A percentile compares a stretch with the other conserved stretches of the same genome.
phyloP scores from a whole-genome alignment of 1,140 invertebrate species.

The Gryllus bimaculatus region DNA sequence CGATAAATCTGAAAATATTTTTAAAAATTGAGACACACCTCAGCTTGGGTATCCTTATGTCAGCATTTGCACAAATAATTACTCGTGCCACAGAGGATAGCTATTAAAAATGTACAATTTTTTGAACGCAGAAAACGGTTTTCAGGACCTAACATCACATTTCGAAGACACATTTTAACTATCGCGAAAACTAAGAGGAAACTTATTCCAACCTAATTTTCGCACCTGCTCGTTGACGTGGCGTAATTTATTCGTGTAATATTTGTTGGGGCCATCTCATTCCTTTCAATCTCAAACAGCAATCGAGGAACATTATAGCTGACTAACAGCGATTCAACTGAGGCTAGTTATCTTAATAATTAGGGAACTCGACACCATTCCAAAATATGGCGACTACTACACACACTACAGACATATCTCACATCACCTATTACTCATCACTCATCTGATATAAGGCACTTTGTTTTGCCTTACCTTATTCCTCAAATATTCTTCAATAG shows the following conservation, averaged over 20 bases:
- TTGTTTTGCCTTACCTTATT: conserved; percentile 60
- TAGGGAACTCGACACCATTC: conserved; percentile 14
- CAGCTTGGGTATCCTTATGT: too few relatives aligned
- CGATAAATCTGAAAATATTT: too few relatives aligned
- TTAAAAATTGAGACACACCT: too few relatives aligned
- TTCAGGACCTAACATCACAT: neutral
- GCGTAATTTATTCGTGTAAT: neutral
- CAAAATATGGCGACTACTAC: conserved; percentile 23
- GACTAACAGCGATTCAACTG: neutral
- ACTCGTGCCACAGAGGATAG: neutral
- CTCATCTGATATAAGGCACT: neutral
- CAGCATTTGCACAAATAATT: neutral
- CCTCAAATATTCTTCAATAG: conserved; percentile 79
- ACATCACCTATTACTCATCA: neutral
- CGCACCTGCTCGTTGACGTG: conserved; percentile 19
- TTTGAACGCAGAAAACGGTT: neutral
- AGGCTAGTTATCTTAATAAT: neutral
- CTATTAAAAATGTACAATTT: neutral
- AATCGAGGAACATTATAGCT: neutral
- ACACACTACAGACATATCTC: conserved; percentile 10
- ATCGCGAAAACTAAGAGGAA: neutral
- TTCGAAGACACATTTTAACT: neutral
- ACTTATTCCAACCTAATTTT: conserved; percentile 20
- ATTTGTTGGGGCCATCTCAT: neutral
- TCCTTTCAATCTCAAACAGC: neutral